Evolutionary conservation across 2,113 vertebrate species (phyloP), one percentile per base, ranked within the genome.

Genomic region (Nothocercus julius): DNA sequence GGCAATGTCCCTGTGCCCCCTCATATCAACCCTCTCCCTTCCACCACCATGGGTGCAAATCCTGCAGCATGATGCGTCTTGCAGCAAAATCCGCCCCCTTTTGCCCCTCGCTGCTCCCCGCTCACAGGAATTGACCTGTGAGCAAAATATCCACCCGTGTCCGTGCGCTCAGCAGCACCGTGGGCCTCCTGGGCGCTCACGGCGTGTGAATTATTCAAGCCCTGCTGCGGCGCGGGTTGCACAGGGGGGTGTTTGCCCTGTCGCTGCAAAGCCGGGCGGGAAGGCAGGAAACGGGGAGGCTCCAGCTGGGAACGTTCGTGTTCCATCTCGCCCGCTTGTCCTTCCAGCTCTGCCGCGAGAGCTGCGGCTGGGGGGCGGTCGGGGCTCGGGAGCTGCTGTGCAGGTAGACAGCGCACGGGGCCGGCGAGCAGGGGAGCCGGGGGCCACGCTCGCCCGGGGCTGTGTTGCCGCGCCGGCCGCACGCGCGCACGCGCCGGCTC

Each of bases 331-430:
- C 84, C 18, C 45, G 54, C 42, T 82, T 88, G 74, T 90, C 85
- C 73, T 94, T 88, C 93, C 95, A 93, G 89, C 91, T 45, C 19
- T 8, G 47, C 47, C 19, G 19, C 19, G 18, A 47, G 45, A 47
- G 45, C 45, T 16, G 45, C 3, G 47, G 19, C 19, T 8, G 47
- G 44, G 44, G 44, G 44, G 44, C 15, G 44, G 16, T 16, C 15
- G 15, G 44, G 44, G 44, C 14, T 9, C 47, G 47, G 47, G 42
- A 44, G 42, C 42, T 13, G 42, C 20, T 47, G 47, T 19, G 19
- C 47, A 47, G 47, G 47, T 19, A 95, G 93, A 94, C 95, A 93
- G 97, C 96, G 96, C 95, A 2, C 13, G 11, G 90, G 61, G 11
- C 49, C 45, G 13, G 82, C 16, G 63, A 91, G 30, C 40, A 59